Conservation (phyloP, 2,797 vertebrate genomes). For the Platyrinchus mystaceus region DNA sequence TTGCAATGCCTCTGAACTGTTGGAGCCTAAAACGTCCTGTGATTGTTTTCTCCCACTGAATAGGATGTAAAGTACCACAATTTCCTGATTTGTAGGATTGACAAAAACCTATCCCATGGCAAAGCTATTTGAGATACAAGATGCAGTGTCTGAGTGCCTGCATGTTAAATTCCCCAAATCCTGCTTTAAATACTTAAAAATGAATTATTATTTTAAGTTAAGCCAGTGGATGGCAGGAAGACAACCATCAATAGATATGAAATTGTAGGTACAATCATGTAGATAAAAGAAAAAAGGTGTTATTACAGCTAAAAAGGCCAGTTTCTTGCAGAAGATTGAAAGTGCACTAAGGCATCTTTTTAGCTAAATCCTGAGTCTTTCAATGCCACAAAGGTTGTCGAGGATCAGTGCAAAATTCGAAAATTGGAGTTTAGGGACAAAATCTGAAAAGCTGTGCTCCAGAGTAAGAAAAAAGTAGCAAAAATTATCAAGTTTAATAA, state of each 20-base stretch:
- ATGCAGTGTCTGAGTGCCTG: neutral
- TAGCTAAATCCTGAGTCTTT: neutral
- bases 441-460: neutral
- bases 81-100: neutral
- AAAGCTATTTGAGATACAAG: neutral
- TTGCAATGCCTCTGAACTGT: neutral
- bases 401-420: neutral
- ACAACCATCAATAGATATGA: neutral
- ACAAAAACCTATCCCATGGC: neutral
- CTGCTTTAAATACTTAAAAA: neutral
- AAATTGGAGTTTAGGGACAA: neutral
- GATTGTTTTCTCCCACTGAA: neutral
- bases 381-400: neutral
- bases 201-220: neutral
- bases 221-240: neutral
- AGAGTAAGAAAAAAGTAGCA: neutral
- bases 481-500: neutral
- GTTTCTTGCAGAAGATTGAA: neutral
- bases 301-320: neutral
- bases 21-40: neutral
- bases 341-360: neutral
- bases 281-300: neutral
- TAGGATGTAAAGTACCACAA: neutral
- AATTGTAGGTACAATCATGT: neutral
- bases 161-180: neutral